Evolutionary conservation across 2,797 vertebrate genomes (phyloP), one percentile per base, ranked within the genome.

Genomic region (Sebastiscus tertius): DNA sequence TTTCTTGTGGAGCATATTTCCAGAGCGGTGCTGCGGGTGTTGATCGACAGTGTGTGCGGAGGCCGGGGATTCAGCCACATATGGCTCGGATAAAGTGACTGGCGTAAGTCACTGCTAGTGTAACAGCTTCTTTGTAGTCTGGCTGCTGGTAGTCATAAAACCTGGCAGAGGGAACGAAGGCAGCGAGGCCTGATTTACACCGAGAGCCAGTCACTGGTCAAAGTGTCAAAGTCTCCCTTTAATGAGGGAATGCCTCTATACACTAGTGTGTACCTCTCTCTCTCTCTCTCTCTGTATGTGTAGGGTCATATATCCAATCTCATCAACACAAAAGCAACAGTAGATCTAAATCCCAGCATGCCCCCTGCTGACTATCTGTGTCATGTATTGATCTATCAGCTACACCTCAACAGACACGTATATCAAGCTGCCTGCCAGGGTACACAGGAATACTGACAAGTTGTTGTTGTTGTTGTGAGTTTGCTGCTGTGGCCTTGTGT

Each of bases 71-170:
- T 73, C 42, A 33, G 73, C 56, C 56, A 82, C 90, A 93, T 85
- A 87, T 90, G 92, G 81, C 59, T 85, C 33, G 4, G 66, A 89
- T 91, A 74, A 85, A 77, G 72, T 77, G 52, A 63, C 68, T 67
- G 62, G 81, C 29, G 77, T 77, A 87, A 92, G 84, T 82, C 84
- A 71, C 62, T 31, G 69, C 55, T 69, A 85, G 85, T 87, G 82
- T 90, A 85, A 89, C 72, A 63, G 71, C 76, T 79, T 89, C 75
- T 88, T 86, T 87, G 75, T 80, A 87, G 82, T 74, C 72, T 70
- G 74, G 72, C 75, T 79, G 77, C 77, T 76, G 59, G 55, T 65
- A 49, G 72, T 73, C 69, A 85, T 91, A 87, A 91, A 91, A 81
- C 8, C 60, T 79, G 82, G 67, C 72, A 67, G 73, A 67, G 71